Conservation (phyloP, 2,888 invertebrate genomes). For the Apodemia mormo region DNA sequence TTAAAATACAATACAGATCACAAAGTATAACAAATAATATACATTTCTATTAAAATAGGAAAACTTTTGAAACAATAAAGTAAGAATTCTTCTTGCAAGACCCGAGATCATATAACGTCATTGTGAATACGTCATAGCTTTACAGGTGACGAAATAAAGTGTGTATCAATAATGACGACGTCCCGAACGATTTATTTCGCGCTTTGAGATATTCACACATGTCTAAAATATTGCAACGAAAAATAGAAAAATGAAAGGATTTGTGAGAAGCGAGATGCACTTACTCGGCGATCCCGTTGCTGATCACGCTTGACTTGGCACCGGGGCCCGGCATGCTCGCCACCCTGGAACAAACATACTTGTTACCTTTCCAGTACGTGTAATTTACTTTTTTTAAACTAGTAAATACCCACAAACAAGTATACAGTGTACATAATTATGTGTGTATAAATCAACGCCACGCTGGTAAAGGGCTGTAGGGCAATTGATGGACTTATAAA, state of each 20-base stretch:
- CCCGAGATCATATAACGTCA: conserved; percentile 66
- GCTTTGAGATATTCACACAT: conserved; percentile 72
- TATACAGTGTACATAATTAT: too few relatives aligned
- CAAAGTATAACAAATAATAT: conserved; percentile 54
- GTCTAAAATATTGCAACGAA: conserved; percentile 57
- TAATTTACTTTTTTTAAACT: too few relatives aligned
- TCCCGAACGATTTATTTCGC: conserved; percentile 66
- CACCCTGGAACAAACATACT: conserved; percentile 44
- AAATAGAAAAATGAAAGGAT: conserved; percentile 35
- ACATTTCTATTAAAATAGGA: conserved; percentile 56
- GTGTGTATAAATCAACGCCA: too few relatives aligned
- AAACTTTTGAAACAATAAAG: conserved; percentile 49
- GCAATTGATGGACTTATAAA: too few relatives aligned
- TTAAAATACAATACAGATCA: conserved; percentile 33
- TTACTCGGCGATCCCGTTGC: conserved; percentile 65
- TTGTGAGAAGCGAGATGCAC: conserved; percentile 22
- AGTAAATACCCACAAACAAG: too few relatives aligned
- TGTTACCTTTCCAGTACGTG: too few relatives aligned
- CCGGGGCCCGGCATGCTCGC: conserved; percentile 45
- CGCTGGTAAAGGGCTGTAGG: too few relatives aligned
- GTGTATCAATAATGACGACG: conserved; percentile 41
- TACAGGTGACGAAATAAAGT: conserved; percentile 45
- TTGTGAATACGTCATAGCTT: conserved; percentile 72
- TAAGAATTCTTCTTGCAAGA: conserved; percentile 57
- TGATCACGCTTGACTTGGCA: conserved; percentile 50